A percentile compares a stretch with the other conserved stretches of the same genome.
phyloP scores from a whole-genome alignment of 2,113 vertebrate genomes.

The Camelus bactrianus region DNA sequence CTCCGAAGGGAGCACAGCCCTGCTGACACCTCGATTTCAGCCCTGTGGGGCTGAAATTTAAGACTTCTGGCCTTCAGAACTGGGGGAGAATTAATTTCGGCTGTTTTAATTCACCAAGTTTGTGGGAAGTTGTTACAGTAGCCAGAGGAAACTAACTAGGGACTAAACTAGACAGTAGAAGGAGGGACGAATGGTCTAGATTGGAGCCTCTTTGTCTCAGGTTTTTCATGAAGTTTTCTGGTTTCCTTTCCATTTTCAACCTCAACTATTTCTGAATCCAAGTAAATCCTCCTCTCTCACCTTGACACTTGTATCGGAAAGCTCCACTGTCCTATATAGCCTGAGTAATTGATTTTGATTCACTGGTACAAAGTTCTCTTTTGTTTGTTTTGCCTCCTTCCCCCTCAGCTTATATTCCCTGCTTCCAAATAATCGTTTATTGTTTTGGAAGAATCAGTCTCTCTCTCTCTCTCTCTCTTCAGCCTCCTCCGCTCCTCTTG shows the following conservation, averaged over 20 bases:
- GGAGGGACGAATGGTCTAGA: neutral
- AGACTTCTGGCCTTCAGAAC: neutral
- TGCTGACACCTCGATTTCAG: neutral
- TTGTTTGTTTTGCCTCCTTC: neutral
- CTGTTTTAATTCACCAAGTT: neutral
- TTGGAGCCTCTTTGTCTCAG: neutral
- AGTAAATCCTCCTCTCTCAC: constrained; percentile 5
- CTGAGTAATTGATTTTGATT: neutral
- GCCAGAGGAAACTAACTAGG: neutral
- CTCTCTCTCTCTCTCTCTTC: neutral
- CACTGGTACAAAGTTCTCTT: neutral
- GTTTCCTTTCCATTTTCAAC: constrained; percentile 40
- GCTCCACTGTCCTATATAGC: neutral
- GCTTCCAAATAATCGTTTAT: neutral
- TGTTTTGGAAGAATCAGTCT: constrained; percentile 4
- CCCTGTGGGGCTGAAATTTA: neutral
- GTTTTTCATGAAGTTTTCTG: neutral
- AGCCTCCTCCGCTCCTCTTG: neutral
- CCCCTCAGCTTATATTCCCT: neutral
- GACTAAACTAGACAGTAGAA: neutral
- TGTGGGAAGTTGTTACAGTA: neutral
- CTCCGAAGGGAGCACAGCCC: neutral
- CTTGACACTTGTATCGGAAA: neutral
- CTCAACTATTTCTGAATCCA: neutral
- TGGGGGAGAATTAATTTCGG: neutral